Evolutionary conservation across 2,888 invertebrate genomes (phyloP), one percentile per base, ranked within the genome.

Genomic region (Agrochola lota): DNA sequence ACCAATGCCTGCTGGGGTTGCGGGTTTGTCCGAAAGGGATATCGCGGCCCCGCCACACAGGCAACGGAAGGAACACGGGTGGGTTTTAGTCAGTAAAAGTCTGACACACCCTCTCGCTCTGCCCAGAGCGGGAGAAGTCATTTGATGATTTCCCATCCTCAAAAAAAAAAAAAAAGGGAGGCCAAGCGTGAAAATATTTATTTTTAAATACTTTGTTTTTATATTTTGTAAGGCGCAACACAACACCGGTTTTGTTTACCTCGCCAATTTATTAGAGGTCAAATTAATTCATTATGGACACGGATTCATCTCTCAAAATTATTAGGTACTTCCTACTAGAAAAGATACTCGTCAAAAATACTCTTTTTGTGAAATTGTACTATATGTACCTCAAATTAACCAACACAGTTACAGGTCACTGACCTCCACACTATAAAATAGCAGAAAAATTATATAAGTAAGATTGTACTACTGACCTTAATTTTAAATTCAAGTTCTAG

Each of bases 401-500:
- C 1, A 23, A 23, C 1, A 15, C 4, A n/a, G 3, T 9, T 15
- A 52, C 26, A 66, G 83, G 79, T 83, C 70, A 79, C 26, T 70
- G 74, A 82, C 69, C 82, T 59, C 43, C 15, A n/a, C 4, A 6
- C 2, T 11, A 35, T 49, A 67, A 8, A 20, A 17, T 26, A 0
- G 8, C 12, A 40, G 3, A 60, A 35, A 30, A 46, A 17, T 2
- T 0, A 15, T 15, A 6, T 1, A 52, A 30, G 7, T 26, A 67
- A 23, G 12, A 23, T 11, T 46, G 30, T 35, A 30, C 23, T 5
- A 59, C n/a, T 71, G 73, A 69, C 79, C 79, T 74, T n/a, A 71
- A 78, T 74, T 64, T 70, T 1, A 55, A 15, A 83, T 66, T 74
- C 83, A 84, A 80, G 80, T 84, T 83, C 80, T 71, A 74, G 83